Evolutionary conservation across 2,888 invertebrate species (phyloP), one percentile per base, ranked within the genome.

Genomic region (Plagodis pulveraria): DNA sequence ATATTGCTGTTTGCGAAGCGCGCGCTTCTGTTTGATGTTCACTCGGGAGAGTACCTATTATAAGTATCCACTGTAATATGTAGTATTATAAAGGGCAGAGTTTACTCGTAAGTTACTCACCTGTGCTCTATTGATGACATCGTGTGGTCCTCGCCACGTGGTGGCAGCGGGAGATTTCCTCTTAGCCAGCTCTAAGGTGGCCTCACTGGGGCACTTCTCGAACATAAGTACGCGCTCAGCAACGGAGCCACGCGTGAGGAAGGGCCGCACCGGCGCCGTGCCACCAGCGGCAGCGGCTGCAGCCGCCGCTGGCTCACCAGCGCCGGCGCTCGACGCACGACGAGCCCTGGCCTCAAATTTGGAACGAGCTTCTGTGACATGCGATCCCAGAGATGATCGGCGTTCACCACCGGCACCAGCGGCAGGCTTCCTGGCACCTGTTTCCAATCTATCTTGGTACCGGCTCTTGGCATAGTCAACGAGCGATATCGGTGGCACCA

Each of bases 151-250:
- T 89, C 93, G 76, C 95, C 92, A 93, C 45, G 93, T 91, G n/a
- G 91, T 86, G 35, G 93, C 91, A 35, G 87, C 90, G 43, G 91
- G 92, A 58, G 94, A 89, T 74, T 94, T 94, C 66, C 96, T 91
- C 81, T 96, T 96, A 45, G 91, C 92, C 45, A 91, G 77, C 74
- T 96, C 95, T 71, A 96, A 83, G 49, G 96, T 91, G 61, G 96
- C 90, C 80, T 96, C 97, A 79, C 96, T 97, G 41, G 97, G 98
- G 77, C 97, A 97, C 84, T 96, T 95, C 87, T 98, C 98, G 83
- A 98, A 98, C 87, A 98, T 97, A 66, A 98, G 94, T 65, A 98
- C 98, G 49, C 98, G 93, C 81, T 98, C 98, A 33, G 98, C 98
- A 4, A 98, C 98, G 6, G 98, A 98, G 33, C 98, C 98, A 61